Percentiles rank a stretch among this genome's conserved stretches.
phyloP scores from a whole-genome alignment of 2,888 invertebrate species.

The Aphidoletes aphidimyza region DNA sequence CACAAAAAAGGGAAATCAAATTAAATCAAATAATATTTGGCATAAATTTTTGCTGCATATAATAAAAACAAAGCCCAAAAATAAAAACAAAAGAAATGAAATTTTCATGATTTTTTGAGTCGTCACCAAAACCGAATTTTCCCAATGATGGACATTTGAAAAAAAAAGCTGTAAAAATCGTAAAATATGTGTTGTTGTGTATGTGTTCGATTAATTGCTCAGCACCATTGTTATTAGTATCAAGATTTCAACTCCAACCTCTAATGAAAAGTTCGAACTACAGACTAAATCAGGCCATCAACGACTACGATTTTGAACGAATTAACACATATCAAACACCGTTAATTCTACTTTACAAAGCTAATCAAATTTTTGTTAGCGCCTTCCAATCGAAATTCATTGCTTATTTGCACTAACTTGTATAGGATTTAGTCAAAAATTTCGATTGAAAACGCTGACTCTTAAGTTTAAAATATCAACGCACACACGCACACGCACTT shows the following conservation, averaged over 20 bases:
- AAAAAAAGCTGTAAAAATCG: not conserved
- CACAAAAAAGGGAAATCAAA: not conserved
- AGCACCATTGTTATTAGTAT: too few species aligned
- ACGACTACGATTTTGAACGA: too few species aligned
- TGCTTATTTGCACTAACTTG: too few species aligned
- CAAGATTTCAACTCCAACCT: too few species aligned
- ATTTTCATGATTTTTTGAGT: not conserved
- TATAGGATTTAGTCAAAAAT: too few species aligned
- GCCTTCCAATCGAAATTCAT: too few species aligned
- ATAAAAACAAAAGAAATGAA: not conserved
- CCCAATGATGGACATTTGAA: not conserved
- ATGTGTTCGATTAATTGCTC: not conserved
- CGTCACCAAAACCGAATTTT: constrained; percentile 16
- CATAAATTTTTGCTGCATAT: not conserved
- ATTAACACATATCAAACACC: too few species aligned
- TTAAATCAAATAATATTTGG: not conserved
- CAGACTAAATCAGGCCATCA: too few species aligned
- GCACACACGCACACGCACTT: not conserved
- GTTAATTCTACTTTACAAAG: too few species aligned
- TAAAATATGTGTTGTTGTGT: not conserved
- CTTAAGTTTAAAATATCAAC: too few species aligned
- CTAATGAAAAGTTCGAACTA: too few species aligned
- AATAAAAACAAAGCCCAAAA: not conserved
- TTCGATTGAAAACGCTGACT: not conserved
- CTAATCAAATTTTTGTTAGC: too few species aligned